A percentile compares a stretch with the other conserved stretches of the same genome.
phyloP scores from a whole-genome alignment of 2,113 vertebrate species.

The Potamarius usumacintae region DNA sequence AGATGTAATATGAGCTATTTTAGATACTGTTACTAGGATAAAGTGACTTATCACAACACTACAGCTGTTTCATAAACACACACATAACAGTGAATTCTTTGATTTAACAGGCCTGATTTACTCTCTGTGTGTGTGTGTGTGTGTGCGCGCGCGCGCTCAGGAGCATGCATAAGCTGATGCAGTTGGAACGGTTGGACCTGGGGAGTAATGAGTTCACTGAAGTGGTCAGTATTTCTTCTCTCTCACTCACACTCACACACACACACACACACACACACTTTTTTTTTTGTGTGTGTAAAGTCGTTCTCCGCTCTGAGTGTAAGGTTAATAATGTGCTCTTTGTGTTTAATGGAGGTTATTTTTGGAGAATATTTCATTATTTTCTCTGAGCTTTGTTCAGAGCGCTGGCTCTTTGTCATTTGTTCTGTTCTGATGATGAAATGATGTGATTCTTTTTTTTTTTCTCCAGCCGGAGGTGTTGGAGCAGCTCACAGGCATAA shows the following conservation, averaged over 20 bases:
- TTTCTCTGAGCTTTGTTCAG: not conserved
- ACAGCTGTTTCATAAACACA: conserved; percentile 9
- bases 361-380: conserved; percentile 26
- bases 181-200: conserved; percentile 94
- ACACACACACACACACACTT: not conserved
- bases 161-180: conserved; percentile 96
- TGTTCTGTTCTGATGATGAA: conserved; percentile 3
- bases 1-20: not conserved
- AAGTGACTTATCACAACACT: conserved; percentile 22
- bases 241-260: conserved; percentile 35
- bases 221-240: conserved; percentile 72
- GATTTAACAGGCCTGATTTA: not conserved
- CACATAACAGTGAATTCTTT: not conserved
- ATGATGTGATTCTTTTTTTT: not conserved
- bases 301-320: not conserved
- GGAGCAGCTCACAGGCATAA: conserved; percentile 92
- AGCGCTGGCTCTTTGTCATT: not conserved
- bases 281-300: not conserved
- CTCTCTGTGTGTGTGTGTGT: conserved; percentile 19
- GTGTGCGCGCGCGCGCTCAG: conserved; percentile 69
- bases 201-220: conserved; percentile 98
- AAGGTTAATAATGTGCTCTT: not conserved
- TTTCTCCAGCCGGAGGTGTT: conserved; percentile 91
- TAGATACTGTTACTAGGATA: conserved; percentile 18
- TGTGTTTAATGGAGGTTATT: not conserved